Evolutionary conservation across 2,113 vertebrate genomes (phyloP).

Genomic region (Phainopepla nitens): DNA sequence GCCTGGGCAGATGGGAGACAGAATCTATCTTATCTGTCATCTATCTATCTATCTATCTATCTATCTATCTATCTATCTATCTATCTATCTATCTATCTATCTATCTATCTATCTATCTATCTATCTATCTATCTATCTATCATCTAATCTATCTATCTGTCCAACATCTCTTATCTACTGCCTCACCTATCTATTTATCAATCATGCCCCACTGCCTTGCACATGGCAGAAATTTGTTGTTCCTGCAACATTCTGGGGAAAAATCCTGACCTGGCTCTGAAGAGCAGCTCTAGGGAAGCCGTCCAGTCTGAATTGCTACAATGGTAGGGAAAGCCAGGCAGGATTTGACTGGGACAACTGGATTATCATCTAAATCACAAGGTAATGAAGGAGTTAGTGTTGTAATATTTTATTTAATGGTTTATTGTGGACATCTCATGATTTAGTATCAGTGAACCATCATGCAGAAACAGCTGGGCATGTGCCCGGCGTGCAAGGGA

Average conservation of each 20-base stretch:
- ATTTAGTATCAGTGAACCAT: fast-evolving
- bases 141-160: neutral
- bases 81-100: neutral
- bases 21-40: neutral
- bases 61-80: neutral
- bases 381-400: neutral
- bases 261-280: neutral
- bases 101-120: neutral
- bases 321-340: neutral
- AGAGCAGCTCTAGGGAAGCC: neutral
- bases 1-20: neutral
- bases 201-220: neutral
- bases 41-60: neutral
- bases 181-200: neutral
- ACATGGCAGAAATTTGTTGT: neutral
- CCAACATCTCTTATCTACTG: neutral
- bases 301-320: neutral
- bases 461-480: neutral
- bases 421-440: neutral
- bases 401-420: neutral
- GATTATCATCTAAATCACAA: neutral
- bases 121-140: neutral
- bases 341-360: neutral
- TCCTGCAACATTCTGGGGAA: neutral
- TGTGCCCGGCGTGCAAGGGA: no score